These are phyloP conservation scores for Sterrhoptilus dennistouni DNA, from an alignment of 2,113 vertebrate genomes.

Conservation along the genomic window DNA sequence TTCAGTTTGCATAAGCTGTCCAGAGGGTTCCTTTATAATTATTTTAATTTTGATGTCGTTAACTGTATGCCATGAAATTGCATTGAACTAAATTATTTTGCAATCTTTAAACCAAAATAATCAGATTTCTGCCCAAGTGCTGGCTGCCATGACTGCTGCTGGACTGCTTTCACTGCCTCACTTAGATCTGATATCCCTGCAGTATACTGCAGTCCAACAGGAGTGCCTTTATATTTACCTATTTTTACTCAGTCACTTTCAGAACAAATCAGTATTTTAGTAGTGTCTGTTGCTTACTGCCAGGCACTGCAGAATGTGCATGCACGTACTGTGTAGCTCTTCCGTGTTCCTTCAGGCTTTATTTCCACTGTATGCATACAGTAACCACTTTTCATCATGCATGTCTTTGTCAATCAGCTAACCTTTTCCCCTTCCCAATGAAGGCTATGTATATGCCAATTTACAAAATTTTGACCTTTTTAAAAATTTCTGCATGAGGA, in stretches of 20 bases:
- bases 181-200: not conserved
- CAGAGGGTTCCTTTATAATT: not conserved
- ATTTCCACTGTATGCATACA: constrained; percentile 43
- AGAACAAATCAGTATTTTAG: constrained; percentile 57
- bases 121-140: not conserved
- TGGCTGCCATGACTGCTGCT: not conserved
- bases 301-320: constrained; percentile 29
- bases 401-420: constrained; percentile 53
- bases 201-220: not conserved
- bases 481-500: constrained; percentile 36
- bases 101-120: not conserved
- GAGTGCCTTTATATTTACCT: not conserved
- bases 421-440: not conserved
- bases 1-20: not conserved
- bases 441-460: not conserved
- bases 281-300: not conserved
- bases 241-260: constrained; percentile 56
- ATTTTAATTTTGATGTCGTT: not conserved
- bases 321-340: constrained; percentile 35
- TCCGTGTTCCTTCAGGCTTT: constrained; percentile 28
- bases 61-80: not conserved
- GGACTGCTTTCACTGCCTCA: not conserved
- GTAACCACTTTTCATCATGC: constrained; percentile 50
- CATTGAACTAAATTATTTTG: not conserved
- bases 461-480: not conserved